These are phyloP conservation scores for Apotomis turbidana DNA, from an alignment of 2,888 invertebrate species.

Conservation along the genomic window DNA sequence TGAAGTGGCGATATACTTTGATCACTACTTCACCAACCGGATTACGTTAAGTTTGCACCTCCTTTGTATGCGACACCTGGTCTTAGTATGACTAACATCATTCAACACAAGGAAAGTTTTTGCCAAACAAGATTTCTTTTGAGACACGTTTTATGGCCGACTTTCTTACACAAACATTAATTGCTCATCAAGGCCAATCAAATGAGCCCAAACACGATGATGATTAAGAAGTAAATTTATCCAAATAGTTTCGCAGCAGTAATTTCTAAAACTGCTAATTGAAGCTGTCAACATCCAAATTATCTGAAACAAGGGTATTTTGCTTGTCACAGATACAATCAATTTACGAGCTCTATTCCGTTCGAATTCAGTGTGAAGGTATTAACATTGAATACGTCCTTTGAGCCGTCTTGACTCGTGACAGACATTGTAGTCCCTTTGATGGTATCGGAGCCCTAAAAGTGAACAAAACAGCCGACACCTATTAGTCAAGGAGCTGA, in stretches of 20 bases:
- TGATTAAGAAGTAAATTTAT: no score
- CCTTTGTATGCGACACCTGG: no score
- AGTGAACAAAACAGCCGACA: conserved; percentile 56
- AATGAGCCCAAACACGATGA: no score
- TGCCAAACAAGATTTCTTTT: no score
- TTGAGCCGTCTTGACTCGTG: conserved; percentile 31
- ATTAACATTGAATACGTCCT: conserved; percentile 24
- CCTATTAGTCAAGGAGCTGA: conserved; percentile 66
- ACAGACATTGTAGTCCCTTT: conserved; percentile 39
- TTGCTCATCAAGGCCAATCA: no score
- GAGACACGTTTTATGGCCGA: no score
- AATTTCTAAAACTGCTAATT: background rate
- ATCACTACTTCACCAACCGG: no score
- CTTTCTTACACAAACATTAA: no score
- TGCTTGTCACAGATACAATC: conserved; percentile 7
- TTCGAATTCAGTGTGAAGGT: conserved; percentile 23
- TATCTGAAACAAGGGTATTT: background rate
- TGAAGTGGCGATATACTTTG: no score
- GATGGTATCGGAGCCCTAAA: conserved; percentile 41
- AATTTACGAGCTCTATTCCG: background rate
- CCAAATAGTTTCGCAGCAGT: background rate
- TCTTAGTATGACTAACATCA: no score
- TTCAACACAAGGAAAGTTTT: no score
- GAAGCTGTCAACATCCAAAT: background rate
- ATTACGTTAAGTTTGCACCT: no score